These are phyloP conservation scores for Micrasema longulum DNA, from an alignment of 1,140 invertebrate genomes.

Conservation along the genomic window DNA sequence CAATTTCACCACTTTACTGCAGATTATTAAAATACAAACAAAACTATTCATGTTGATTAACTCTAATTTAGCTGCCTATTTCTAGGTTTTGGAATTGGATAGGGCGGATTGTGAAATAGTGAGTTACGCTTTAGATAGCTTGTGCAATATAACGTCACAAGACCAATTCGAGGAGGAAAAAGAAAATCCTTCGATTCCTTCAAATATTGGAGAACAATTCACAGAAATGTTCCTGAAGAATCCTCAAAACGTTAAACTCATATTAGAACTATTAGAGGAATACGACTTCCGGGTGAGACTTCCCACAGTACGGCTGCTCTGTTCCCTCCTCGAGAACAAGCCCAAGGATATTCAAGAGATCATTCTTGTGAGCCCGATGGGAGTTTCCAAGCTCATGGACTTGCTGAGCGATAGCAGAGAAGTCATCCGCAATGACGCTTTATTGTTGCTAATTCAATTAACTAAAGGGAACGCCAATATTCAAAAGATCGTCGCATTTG, in stretches of 20 bases:
- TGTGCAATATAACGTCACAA: constrained; percentile 90
- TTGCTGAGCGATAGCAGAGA: constrained; percentile 92
- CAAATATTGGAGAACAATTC: constrained; percentile 92
- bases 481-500: constrained; percentile 99
- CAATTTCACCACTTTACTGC: constrained; percentile 3
- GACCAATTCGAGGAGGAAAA: constrained; percentile 87
- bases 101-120: constrained; percentile 91
- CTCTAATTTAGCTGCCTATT: neutral
- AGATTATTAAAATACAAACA: neutral
- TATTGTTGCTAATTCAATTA: constrained; percentile 92
- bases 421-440: constrained; percentile 95
- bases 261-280: constrained; percentile 93
- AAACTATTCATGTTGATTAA: neutral
- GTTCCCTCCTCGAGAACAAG: constrained; percentile 83
- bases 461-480: constrained; percentile 98
- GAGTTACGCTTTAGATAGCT: constrained; percentile 90
- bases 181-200: constrained; percentile 70
- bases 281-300: constrained; percentile 93
- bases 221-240: constrained; percentile 98
- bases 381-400: constrained; percentile 98
- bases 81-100: constrained; percentile 81
- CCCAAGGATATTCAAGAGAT: constrained; percentile 95
- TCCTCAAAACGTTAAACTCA: constrained; percentile 84
- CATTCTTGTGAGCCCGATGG: constrained; percentile 94
- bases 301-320: constrained; percentile 88